Evolutionary conservation across 2,888 invertebrate species (phyloP).

Genomic region (Alloscopus bannaensis): DNA sequence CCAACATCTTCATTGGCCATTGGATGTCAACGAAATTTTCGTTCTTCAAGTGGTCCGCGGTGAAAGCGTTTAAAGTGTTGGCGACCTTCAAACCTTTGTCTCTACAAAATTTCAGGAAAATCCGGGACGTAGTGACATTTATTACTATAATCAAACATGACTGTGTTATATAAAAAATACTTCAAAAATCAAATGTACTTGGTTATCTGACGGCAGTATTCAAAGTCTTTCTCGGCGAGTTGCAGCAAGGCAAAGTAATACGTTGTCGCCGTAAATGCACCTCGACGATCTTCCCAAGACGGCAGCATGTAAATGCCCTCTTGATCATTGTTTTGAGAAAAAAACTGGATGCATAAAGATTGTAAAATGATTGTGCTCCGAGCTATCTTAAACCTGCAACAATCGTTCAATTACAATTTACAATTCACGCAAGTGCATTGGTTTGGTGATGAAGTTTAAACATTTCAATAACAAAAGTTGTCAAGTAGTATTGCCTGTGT

Average conservation of each 20-base stretch:
- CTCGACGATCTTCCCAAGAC: constrained; percentile 55
- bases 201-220: constrained; percentile 62
- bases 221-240: constrained; percentile 62
- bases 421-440: background rate
- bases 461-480: background rate
- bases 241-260: constrained; percentile 61
- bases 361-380: constrained; percentile 69
- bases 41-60: constrained; percentile 68
- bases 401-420: background rate
- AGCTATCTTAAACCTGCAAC: constrained; percentile 66
- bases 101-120: constrained; percentile 38
- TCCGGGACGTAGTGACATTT: background rate
- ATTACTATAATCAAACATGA: background rate
- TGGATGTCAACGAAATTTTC: constrained; percentile 63
- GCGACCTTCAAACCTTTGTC: constrained; percentile 72
- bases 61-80: constrained; percentile 66
- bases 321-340: constrained; percentile 57
- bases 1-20: constrained; percentile 69
- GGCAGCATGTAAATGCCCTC: constrained; percentile 61
- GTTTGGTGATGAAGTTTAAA: too few species aligned
- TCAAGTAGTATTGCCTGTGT: constrained; percentile 61
- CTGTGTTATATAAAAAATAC: background rate
- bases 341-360: constrained; percentile 59
- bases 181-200: constrained; percentile 61
- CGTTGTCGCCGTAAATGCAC: constrained; percentile 52